Base-by-base conservation (phyloP, 2,113 vertebrate genomes). In the Petroica traversi region DNA sequence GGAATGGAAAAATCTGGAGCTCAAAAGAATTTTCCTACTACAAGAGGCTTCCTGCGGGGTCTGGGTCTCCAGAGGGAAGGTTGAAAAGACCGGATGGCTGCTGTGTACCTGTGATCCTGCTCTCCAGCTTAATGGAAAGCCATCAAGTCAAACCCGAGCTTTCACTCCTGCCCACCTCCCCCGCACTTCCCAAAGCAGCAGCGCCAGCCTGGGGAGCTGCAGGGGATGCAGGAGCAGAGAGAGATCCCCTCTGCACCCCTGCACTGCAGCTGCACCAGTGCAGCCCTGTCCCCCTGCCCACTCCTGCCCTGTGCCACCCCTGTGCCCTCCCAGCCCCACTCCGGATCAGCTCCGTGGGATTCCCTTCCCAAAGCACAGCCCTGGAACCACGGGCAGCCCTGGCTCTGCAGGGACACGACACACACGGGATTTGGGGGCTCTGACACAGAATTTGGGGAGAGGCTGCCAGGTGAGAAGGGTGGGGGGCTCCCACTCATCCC, bases 121-220 rank as follows among this genome's bases (percentile, higher is more conserved):
- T 86, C 76, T 33, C n/a, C 33, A 48, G 91, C 87, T 81, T 40
- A 36, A 91, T 74, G 80, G 76, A 92, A 94, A 95, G 64, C 73
- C 95, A 97, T 67, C 84, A 63, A 94, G 86, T 15, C 84, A 52
- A 81, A 80, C 18, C 1, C 8, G 69, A 54, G 76, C 89, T n/a
- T 41, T 69, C 69, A 5, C 55, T 80, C 28, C 94, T 52, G 80
- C 80, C 75, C 86, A 45, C 45, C 8, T 0, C 89, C 96, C 33
- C 51, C 74, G 0, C 89, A 3, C 49, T 88, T 89, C 87, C 82
- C 94, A 57, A 61, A 79, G 41, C 58, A 79, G 33, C 52, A 55
- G 52, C 0, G 1, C n/a, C 67, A 24, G 0, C 2, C 85, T 59
- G 88, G 91, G 63, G 7, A 29, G 52, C 9, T 48, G 89, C 76